A percentile compares a stretch with the other conserved stretches of the same genome.
Conservation (phyloP, 2,113 vertebrate genomes). For the Nibea coibor region DNA sequence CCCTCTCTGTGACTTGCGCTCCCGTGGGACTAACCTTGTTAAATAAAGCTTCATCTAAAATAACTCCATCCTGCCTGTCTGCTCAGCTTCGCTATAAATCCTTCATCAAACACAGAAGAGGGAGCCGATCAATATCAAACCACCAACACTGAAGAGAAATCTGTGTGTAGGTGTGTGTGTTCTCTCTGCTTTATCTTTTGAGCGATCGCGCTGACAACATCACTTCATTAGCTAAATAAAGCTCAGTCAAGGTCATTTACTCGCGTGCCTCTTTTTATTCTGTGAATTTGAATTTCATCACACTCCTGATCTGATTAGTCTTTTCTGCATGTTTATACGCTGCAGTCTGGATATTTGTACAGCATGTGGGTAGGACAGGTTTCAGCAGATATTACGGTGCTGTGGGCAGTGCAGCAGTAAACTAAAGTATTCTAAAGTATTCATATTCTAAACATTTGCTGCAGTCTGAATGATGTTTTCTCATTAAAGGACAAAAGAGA, state of each 20-base stretch:
- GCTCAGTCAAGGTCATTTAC: constrained; percentile 18
- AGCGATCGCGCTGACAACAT: background rate
- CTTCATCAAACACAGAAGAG: constrained; percentile 62
- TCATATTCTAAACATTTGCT: background rate
- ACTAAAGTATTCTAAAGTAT: too few species aligned
- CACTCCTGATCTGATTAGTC: background rate
- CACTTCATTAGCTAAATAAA: constrained; percentile 32
- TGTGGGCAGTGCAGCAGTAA: background rate
- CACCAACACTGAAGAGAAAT: constrained; percentile 9
- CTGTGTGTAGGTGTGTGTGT: constrained; percentile 27
- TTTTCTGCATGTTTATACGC: background rate
- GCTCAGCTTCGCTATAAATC: constrained; percentile 50
- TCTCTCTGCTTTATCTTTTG: background rate
- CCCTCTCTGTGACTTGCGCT: constrained; percentile 21
- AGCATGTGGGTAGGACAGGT: too few species aligned
- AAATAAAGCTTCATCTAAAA: constrained; percentile 73
- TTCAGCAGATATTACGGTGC: too few species aligned
- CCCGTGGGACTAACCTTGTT: constrained; percentile 56
- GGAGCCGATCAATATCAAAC: constrained; percentile 57
- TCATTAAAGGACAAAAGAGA: too few species aligned
- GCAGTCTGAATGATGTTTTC: background rate
- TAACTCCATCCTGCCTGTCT: constrained; percentile 63
- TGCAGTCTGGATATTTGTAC: too few species aligned
- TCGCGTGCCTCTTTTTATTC: background rate
- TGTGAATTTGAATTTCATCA: background rate